Conservation (phyloP, 2,888 invertebrate genomes). For the Machimus atricapillus region DNA sequence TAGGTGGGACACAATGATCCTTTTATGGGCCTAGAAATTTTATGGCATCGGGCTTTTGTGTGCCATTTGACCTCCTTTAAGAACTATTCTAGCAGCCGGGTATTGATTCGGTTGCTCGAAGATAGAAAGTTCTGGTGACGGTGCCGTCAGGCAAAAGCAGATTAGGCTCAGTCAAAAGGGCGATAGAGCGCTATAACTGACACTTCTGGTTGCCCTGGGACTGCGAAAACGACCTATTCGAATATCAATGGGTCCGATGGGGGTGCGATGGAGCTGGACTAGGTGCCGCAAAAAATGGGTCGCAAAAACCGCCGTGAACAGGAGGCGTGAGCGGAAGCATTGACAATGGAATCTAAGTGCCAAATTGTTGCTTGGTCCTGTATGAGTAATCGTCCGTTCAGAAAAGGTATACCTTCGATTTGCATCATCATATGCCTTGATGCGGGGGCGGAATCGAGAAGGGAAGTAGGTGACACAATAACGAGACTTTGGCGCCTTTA, state of each 20-base stretch:
- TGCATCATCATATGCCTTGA: not conserved
- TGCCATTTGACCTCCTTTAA: not conserved
- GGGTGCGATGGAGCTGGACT: not conserved
- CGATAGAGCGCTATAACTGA: not conserved
- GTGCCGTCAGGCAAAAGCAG: not conserved
- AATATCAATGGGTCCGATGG: not conserved
- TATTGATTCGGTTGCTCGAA: not conserved
- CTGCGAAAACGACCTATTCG: not conserved
- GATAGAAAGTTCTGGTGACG: not conserved
- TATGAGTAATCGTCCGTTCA: not conserved
- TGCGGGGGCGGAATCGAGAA: not conserved
- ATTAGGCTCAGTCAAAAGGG: not conserved
- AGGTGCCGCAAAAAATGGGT: not conserved
- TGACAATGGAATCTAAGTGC: not conserved
- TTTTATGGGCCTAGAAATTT: not conserved
- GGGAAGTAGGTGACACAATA: not conserved
- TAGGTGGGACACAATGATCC: not conserved
- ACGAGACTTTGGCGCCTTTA: not conserved
- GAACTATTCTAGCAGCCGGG: not conserved
- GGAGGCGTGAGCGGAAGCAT: not conserved
- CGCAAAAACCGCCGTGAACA: not conserved
- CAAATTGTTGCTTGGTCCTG: not conserved
- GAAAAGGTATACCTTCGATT: not conserved
- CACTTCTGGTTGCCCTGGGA: not conserved
- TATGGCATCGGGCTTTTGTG: not conserved